Evolutionary conservation across 2,113 vertebrate species (phyloP).

Genomic region (Phrynosoma platyrhinos): DNA sequence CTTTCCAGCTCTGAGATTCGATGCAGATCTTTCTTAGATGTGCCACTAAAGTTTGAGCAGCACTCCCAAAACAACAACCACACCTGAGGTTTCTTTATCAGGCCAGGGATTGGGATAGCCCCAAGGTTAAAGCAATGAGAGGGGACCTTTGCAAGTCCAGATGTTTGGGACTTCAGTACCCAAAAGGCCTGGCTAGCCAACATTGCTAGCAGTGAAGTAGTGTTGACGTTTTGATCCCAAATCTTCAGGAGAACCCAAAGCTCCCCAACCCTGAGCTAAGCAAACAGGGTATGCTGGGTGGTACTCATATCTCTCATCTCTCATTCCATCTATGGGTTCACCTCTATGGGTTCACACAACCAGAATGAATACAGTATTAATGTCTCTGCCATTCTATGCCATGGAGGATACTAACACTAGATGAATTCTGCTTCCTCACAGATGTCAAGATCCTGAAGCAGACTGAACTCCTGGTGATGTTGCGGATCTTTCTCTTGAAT

Average conservation of each 20-base stretch:
- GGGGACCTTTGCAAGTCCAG: too few species aligned
- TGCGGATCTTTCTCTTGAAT: conserved; percentile 51
- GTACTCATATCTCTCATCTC: too few species aligned
- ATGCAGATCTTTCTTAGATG: background rate
- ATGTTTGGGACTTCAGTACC: too few species aligned
- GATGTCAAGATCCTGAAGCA: conserved; percentile 56
- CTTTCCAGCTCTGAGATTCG: too few species aligned
- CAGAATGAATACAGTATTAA: too few species aligned
- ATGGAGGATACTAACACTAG: background rate
- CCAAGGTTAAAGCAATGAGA: too few species aligned
- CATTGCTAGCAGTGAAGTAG: background rate
- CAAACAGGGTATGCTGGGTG: too few species aligned
- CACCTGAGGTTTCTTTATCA: background rate
- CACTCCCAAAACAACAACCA: background rate
- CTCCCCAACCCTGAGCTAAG: background rate
- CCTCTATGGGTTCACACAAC: background rate
- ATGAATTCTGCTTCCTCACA: background rate
- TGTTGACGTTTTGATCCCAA: background rate
- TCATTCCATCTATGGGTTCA: too few species aligned
- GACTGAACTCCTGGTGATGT: conserved; percentile 48
- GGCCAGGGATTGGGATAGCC: background rate
- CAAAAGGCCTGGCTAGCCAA: background rate
- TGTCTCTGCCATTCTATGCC: background rate
- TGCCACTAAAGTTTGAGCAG: background rate
- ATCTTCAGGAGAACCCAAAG: too few species aligned